phyloP scores from a whole-genome alignment of 1,140 invertebrate genomes.

The Hyposmocoma kahamanoa region DNA sequence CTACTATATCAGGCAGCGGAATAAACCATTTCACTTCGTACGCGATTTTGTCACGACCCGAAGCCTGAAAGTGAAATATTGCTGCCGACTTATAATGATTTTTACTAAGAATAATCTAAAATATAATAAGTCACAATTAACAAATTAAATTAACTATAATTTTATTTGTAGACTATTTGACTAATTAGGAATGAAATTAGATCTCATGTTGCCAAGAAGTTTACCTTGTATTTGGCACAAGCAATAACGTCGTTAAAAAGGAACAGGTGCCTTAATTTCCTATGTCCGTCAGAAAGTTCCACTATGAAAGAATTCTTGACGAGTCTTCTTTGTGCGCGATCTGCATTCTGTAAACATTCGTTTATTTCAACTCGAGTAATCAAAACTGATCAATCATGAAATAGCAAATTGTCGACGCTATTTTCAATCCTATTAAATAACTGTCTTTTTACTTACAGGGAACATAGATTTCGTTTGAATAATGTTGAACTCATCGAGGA shows the following conservation, averaged over 20 bases:
- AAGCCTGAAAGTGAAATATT: conserved; percentile 77
- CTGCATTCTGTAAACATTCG: conserved; percentile 78
- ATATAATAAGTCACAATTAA: too few relatives aligned
- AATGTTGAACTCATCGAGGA: conserved; percentile 93
- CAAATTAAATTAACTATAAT: too few relatives aligned
- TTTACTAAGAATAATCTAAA: too few relatives aligned
- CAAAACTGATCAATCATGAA: too few relatives aligned
- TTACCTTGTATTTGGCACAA: conserved; percentile 95
- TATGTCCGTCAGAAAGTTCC: conserved; percentile 88
- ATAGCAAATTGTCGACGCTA: too few relatives aligned
- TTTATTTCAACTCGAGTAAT: too few relatives aligned
- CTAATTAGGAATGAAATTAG: too few relatives aligned
- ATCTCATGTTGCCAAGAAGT: too few relatives aligned
- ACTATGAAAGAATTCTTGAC: conserved; percentile 97
- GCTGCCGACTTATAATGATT: too few relatives aligned
- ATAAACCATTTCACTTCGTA: conserved; percentile 96
- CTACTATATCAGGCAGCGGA: conserved; percentile 83
- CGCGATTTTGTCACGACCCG: conserved; percentile 89
- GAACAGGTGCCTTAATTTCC: conserved; percentile 94
- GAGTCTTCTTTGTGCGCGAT: conserved; percentile 87
- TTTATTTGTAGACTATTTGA: too few relatives aligned
- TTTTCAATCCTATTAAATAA: too few relatives aligned
- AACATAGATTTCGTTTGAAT: conserved; percentile 89
- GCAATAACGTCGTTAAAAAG: conserved; percentile 96
- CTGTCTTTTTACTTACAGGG: conserved; percentile 76